Base-by-base conservation (phyloP, 30 jellyfish, hydroid and myxozoan species). In the Pelagia noctiluca region DNA sequence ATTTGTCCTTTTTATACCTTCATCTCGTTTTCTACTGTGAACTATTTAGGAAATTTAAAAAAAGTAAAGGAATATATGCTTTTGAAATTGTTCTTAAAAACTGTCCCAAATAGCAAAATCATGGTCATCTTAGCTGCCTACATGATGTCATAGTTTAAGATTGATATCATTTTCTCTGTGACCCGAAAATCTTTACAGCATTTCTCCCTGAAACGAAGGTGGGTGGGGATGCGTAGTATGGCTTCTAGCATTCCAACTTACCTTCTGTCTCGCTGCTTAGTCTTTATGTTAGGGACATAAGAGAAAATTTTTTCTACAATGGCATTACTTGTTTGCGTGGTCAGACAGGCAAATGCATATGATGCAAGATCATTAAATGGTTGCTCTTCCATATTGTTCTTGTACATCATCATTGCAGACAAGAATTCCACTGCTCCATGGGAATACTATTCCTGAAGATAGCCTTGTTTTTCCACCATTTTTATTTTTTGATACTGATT, bases 321-420 rank as follows among this genome's bases (percentile, higher is more conserved):
- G 26, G 83, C 83, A 34, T 71, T 71, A 74, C 83, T 76, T 22
- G 70, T 61, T 42, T 84, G 88, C 37, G 88, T 76, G 33, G 70
- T 76, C 80, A 76, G 34, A 52, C 88, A 76, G 47, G 88, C 50
- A 47, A 76, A 52, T 33, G 88, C 88, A 76, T 25, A 76, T 54
- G 54, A 42, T 8, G 82, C 86, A 76, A 76, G 88, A 30, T 50
- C 78, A 49, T 10, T 19, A 76, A 76, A 76, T 63, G 16, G 46
- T 63, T 63, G 75, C 35, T 63, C 42, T 42, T 28, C 35, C 75
- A 63, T 42, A 28, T n/a, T 63, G 75, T 63, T 63, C 29, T 63
- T 42, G 35, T 63, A 5, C 23, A 2, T 63, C 4, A 63, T 36
- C 23, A 63, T 28, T n/a, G 46, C 75, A n/a, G 75, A n/a, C 75